These are phyloP conservation scores for Contarinia nasturtii DNA, from an alignment of 1,140 invertebrate genomes.

Conservation along the genomic window DNA sequence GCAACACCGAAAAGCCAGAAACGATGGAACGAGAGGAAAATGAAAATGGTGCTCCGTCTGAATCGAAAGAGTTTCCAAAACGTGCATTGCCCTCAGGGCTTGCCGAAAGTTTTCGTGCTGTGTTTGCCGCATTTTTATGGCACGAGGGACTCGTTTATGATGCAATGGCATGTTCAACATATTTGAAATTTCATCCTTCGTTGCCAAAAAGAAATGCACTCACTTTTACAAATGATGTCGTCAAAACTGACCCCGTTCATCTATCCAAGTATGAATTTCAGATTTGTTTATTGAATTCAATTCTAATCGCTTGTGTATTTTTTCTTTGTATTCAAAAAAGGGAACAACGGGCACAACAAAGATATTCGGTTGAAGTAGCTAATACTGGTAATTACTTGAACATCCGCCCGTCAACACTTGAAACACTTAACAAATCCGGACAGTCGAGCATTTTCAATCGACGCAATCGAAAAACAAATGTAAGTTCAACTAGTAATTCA, in stretches of 20 bases:
- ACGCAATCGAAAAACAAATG: slow-evolving; percentile 16
- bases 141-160: slow-evolving; percentile 95
- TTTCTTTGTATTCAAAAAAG: slow-evolving; percentile 15
- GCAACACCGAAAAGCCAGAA: too few species aligned
- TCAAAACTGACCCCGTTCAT: slow-evolving; percentile 15
- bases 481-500: not conserved
- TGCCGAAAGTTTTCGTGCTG: slow-evolving; percentile 76
- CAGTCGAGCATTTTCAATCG: slow-evolving; percentile 21
- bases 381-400: slow-evolving; percentile 57
- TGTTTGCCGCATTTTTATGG: slow-evolving; percentile 93
- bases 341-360: slow-evolving; percentile 43
- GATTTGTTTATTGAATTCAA: not conserved
- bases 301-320: not conserved
- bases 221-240: slow-evolving; percentile 39
- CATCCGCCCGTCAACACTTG: slow-evolving; percentile 56
- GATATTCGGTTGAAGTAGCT: slow-evolving; percentile 73
- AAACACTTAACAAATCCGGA: slow-evolving; percentile 53
- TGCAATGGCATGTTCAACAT: slow-evolving; percentile 91
- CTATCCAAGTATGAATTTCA: slow-evolving; percentile 10
- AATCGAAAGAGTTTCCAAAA: slow-evolving; percentile 25
- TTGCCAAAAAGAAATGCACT: slow-evolving; percentile 60
- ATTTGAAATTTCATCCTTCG: slow-evolving; percentile 84
- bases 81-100: slow-evolving; percentile 80
- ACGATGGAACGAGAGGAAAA: too few species aligned
- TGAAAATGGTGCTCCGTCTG: too few species aligned